Evolutionary conservation across 2,888 invertebrate species (phyloP).

Genomic region (Tachina lurida): DNA sequence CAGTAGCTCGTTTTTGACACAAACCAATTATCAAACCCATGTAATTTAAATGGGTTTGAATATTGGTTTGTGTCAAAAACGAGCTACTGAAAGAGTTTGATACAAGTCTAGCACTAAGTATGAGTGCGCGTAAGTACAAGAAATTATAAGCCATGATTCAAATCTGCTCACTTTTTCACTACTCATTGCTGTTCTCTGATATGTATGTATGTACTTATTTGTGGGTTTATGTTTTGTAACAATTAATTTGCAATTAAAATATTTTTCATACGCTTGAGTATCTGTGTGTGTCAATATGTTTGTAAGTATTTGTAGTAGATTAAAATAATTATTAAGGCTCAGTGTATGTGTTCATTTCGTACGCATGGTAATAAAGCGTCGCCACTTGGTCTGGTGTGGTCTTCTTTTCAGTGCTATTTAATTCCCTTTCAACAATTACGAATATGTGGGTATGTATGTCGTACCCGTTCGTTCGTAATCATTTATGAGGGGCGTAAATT

Average conservation of each 20-base stretch:
- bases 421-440: constrained; percentile 13
- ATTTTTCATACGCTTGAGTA: background rate
- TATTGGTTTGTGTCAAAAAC: too few relatives aligned
- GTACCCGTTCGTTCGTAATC: constrained; percentile 18
- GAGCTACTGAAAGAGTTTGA: too few relatives aligned
- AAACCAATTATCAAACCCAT: too few relatives aligned
- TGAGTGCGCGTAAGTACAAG: too few relatives aligned
- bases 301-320: constrained; percentile 23
- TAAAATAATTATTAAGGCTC: constrained; percentile 49
- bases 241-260: constrained; percentile 21
- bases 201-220: background rate
- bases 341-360: constrained; percentile 3
- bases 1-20: too few relatives aligned
- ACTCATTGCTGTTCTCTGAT: too few relatives aligned
- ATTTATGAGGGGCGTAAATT: constrained; percentile 62
- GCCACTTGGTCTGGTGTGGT: constrained; percentile 72
- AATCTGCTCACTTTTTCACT: too few relatives aligned
- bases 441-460: background rate
- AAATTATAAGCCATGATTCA: too few relatives aligned
- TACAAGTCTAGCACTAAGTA: too few relatives aligned
- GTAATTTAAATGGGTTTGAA: too few relatives aligned
- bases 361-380: constrained; percentile 60
- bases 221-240: constrained; percentile 28
- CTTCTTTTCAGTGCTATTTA: constrained; percentile 31
- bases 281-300: background rate